phyloP scores from a whole-genome alignment of 2,797 vertebrate genomes.

The Petrocephalus sullivani region DNA sequence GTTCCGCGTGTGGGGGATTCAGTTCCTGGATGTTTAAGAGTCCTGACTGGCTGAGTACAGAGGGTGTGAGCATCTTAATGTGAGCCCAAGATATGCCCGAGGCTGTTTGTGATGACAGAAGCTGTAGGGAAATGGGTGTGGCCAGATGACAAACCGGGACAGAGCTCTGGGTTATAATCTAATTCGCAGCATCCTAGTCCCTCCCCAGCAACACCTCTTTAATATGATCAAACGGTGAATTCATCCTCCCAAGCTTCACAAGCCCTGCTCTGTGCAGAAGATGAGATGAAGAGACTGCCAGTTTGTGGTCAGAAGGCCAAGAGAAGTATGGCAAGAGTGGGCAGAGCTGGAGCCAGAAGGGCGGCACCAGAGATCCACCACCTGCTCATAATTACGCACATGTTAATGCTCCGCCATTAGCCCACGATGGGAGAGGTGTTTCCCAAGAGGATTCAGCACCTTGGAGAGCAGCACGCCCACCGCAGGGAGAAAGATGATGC shows the following conservation, averaged over 20 bases:
- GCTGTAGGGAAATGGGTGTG: not conserved
- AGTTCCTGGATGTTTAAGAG: not conserved
- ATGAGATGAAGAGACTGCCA: not conserved
- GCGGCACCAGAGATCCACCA: not conserved
- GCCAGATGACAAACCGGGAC: slow-evolving; percentile 26
- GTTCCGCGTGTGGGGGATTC: no score
- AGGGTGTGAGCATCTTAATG: not conserved
- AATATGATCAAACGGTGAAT: slow-evolving; percentile 23
- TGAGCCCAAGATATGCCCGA: not conserved
- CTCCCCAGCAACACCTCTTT: not conserved
- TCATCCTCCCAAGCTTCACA: not conserved
- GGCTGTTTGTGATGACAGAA: not conserved
- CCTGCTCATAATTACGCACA: not conserved
- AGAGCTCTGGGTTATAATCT: slow-evolving; percentile 30
- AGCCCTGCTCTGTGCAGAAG: not conserved
- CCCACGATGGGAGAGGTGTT: not conserved
- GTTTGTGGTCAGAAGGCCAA: not conserved
- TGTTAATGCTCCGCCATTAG: not conserved
- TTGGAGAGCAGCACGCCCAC: slow-evolving; percentile 21
- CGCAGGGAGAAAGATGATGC: not conserved
- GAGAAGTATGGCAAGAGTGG: not conserved
- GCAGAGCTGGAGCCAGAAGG: not conserved
- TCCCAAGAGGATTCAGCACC: slow-evolving; percentile 37
- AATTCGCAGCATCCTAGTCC: slow-evolving; percentile 17
- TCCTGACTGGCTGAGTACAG: not conserved